Evolutionary conservation across 92 coral and sea anemone species (phyloP), one percentile per base, ranked within the genome.

Genomic region (Meandrina meandrites): DNA sequence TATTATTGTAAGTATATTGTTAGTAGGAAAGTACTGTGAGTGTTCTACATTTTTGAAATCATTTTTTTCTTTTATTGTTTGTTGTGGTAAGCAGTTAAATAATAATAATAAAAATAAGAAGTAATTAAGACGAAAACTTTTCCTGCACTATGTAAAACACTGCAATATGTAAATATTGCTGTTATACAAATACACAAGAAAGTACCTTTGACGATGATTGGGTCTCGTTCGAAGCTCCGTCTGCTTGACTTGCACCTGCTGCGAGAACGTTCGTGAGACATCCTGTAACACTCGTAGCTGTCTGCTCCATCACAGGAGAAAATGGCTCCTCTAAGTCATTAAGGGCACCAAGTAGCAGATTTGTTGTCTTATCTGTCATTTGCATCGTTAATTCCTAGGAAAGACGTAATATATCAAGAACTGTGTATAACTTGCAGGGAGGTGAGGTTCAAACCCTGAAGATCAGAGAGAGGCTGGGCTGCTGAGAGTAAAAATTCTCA

Each of bases 221-320:
- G 42, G 9, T 30, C 22, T 16, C 76, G 18, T 5, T 22, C 7
- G 76, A 34, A 31, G 11, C 24, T 17, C 10, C 24, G 80, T 76
- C 18, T 4, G 10, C 76, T 27, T 76, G 56, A 76, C 34, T 45
- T 27, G 80, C 34, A 21, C 56, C 80, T 9, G 57, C 31, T 28
- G 31, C 60, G 15, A 76, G 80, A 76, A 76, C 80, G 45, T 76
- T 76, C 7, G 80, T 24, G 30, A 76, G 80, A 21, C 80, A 76
- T 21, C 80, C 80, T 28, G 57, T 76, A 28, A 76, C 34, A 28
- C 80, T 76, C 7, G 28, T 37, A 21, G 80, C 56, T 42, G 80
- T 76, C 24, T 76, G 28, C 37, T 76, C 80, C 19, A 50, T 8
- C 7, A 19, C 80, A 4, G 54, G 34, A 21, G 80, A 37, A 36